phyloP scores from a whole-genome alignment of 2,888 invertebrate genomes.

The Aleiodes alternator region DNA sequence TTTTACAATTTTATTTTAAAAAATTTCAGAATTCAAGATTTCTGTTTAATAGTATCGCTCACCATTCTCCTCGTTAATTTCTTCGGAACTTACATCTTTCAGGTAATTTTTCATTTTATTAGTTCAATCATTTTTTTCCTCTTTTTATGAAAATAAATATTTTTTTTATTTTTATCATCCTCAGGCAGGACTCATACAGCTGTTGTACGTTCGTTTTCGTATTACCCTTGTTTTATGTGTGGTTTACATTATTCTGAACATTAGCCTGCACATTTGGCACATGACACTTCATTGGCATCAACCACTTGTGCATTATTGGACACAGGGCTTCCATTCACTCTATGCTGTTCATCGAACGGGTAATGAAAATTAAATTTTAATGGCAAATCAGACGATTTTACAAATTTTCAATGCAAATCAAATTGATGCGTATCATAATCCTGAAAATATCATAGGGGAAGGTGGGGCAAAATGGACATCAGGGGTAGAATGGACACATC shows the following conservation, averaged over 20 bases:
- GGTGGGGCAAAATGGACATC: too few relatives aligned
- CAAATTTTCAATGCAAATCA: too few relatives aligned
- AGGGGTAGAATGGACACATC: too few relatives aligned
- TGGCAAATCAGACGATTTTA: not conserved
- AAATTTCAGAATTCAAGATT: slow-evolving; percentile 88
- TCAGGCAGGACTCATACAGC: slow-evolving; percentile 89
- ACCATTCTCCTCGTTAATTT: slow-evolving; percentile 90
- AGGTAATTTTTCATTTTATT: slow-evolving; percentile 77
- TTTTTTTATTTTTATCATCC: slow-evolving; percentile 57
- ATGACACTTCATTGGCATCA: slow-evolving; percentile 84
- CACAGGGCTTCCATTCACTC: slow-evolving; percentile 82
- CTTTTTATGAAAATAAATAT: not conserved
- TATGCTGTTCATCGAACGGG: slow-evolving; percentile 88
- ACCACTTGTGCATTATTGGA: slow-evolving; percentile 80
- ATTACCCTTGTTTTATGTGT: slow-evolving; percentile 83
- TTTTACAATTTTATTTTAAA: slow-evolving; percentile 13
- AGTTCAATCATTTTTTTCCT: too few relatives aligned
- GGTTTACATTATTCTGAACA: slow-evolving; percentile 85
- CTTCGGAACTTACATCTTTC: slow-evolving; percentile 95
- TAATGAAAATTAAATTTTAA: slow-evolving; percentile 70
- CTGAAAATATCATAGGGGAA: too few relatives aligned
- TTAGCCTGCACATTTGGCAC: slow-evolving; percentile 88
- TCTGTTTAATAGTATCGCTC: slow-evolving; percentile 88
- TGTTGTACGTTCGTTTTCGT: slow-evolving; percentile 88
- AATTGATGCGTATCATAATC: too few relatives aligned